Base-by-base conservation (phyloP, 2,888 invertebrate genomes). In the Choristoneura rosaceana region DNA sequence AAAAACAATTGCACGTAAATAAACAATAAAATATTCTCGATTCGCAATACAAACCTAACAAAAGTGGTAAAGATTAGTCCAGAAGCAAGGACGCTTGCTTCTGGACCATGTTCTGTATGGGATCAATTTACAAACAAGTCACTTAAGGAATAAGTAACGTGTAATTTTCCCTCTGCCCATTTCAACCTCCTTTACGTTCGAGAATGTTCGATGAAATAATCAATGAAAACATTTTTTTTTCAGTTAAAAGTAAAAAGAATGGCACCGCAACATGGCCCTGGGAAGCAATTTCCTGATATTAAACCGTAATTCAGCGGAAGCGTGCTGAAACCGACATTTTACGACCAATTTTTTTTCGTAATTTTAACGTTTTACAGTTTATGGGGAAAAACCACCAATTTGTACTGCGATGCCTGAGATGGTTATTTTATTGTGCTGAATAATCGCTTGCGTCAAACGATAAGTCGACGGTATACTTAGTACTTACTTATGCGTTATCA, bases 211-310 rank as follows among this genome's bases (percentile, higher is more conserved):
- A 64, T 41, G 14, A 55, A 55, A 66, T 41, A 33, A 15, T 55
- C 41, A 66, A 55, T 66, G 41, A 55, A 55, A 66, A 55, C 14
- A 14, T 17, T 38, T 17, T 66, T 55, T 17, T 66, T 55, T 55
- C 25, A 25, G 41, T 25, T 17, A 50, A 45, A 64, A 33, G 74
- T 69, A 74, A 63, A 71, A 71, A 52, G 47, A 65, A 59, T 60
- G 59, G 43, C 52, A 38, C 47, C 14, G 59, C 38, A n/a, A 34
- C 76, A 76, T 76, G 76, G 77, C 74, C 74, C 65, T 62, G 71
- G 65, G 64, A 75, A 78, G 75, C 78, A 76, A 79, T 83, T 79
- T 78, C 75, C 76, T 74, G 77, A 78, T 79, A 78, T 82, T 80
- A 80, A 82, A 81, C 76, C 70, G 79, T 78, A 76, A 80, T 79